Conservation (phyloP, 1,140 invertebrate species). For the Parapsyche elsis region DNA sequence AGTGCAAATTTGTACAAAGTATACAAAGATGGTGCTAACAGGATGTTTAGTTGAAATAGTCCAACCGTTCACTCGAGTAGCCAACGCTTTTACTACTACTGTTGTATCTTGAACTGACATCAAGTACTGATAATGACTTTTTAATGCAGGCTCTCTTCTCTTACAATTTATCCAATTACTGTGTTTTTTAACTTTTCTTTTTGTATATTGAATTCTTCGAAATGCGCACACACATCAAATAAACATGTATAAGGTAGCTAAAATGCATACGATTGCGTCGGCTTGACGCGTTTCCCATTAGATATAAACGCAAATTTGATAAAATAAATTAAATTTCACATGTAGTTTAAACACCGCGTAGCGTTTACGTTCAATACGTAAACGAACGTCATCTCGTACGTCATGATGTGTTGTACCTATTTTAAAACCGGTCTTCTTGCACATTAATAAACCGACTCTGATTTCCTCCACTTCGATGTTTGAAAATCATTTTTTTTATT, state of each 20-base stretch:
- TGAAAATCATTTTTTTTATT: too few relatives aligned
- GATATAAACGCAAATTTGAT: too few relatives aligned
- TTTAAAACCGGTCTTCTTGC: constrained; percentile 16
- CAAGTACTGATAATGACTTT: constrained; percentile 9
- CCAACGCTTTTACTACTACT: not conserved
- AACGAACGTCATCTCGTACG: constrained; percentile 18
- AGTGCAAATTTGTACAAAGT: too few relatives aligned
- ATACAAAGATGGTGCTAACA: too few relatives aligned
- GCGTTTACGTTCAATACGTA: not conserved
- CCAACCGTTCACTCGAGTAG: not conserved
- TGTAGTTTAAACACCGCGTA: not conserved
- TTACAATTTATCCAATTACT: not conserved
- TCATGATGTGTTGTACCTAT: constrained; percentile 6
- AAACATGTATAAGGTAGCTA: too few relatives aligned
- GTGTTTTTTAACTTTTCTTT: too few relatives aligned
- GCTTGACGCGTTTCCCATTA: too few relatives aligned
- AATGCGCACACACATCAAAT: too few relatives aligned
- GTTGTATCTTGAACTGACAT: not conserved
- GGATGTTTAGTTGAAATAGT: not conserved
- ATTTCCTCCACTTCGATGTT: not conserved
- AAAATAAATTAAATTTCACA: too few relatives aligned
- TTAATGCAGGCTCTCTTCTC: constrained; percentile 8
- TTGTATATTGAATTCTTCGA: too few relatives aligned
- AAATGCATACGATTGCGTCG: too few relatives aligned
- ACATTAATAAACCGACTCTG: not conserved